Evolutionary conservation across 1,140 invertebrate species (phyloP).

Genomic region (Drosophila willistoni): DNA sequence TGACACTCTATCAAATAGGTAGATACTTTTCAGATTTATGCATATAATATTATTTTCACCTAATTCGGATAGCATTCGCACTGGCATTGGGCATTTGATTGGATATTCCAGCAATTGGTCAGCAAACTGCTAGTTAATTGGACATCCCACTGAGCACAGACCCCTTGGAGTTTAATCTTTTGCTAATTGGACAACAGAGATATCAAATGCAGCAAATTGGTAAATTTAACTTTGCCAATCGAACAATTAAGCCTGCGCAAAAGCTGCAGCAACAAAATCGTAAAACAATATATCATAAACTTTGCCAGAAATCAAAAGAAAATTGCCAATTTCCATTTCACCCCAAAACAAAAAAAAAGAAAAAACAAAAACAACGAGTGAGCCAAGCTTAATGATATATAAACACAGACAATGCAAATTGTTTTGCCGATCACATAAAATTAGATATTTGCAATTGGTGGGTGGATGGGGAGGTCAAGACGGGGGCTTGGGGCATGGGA

Average conservation of each 20-base stretch:
- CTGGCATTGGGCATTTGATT: background rate
- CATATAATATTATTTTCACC: background rate
- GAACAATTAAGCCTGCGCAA: conserved; percentile 43
- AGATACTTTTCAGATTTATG: too few relatives aligned
- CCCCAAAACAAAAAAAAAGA: too few relatives aligned
- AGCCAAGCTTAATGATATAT: conserved; percentile 10
- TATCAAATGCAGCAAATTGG: conserved; percentile 37
- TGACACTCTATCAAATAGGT: too few relatives aligned
- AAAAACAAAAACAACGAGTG: background rate
- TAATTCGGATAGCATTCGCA: background rate
- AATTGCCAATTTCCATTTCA: conserved; percentile 15
- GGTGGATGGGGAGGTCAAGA: conserved; percentile 3
- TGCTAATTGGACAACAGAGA: conserved; percentile 47
- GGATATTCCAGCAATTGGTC: conserved; percentile 6
- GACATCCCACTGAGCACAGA: conserved; percentile 26
- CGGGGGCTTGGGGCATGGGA: conserved; percentile 4
- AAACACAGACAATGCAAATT: conserved; percentile 51
- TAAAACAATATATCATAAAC: conserved; percentile 27
- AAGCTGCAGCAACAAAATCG: background rate
- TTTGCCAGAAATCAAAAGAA: conserved; percentile 32
- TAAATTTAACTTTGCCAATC: conserved; percentile 37
- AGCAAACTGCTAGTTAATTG: conserved; percentile 36
- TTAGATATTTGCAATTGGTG: conserved; percentile 44
- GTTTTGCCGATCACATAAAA: conserved; percentile 30
- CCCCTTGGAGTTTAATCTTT: conserved; percentile 20